These are phyloP conservation scores for Cryptoprocta ferox DNA, from an alignment of 2,797 vertebrate genomes.

Conservation along the genomic window DNA sequence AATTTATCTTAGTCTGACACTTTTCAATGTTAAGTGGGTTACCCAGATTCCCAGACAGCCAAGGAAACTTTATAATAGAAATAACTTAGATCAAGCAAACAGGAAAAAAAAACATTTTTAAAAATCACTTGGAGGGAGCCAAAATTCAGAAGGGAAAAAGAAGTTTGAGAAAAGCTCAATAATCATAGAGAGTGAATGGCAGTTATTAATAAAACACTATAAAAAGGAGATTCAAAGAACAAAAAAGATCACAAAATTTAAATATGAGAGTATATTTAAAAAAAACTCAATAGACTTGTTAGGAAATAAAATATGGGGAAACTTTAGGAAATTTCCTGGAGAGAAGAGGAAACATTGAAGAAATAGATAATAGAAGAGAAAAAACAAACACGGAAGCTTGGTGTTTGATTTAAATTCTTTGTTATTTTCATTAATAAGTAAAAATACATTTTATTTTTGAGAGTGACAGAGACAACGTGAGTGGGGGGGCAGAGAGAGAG, in stretches of 20 bases:
- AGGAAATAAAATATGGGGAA: neutral
- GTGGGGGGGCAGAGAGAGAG: too few species aligned
- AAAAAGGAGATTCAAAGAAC: neutral
- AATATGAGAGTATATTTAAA: neutral
- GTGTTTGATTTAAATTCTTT: neutral
- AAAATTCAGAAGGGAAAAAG: neutral
- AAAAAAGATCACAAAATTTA: neutral
- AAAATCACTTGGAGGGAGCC: neutral
- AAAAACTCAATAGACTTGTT: neutral
- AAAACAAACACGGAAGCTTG: neutral
- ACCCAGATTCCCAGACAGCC: neutral
- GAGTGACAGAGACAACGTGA: too few species aligned
- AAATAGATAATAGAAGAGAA: neutral
- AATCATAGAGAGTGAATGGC: neutral
- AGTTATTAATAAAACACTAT: neutral
- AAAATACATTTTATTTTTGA: neutral
- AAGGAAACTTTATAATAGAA: neutral
- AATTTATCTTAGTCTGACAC: neutral
- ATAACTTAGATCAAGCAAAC: neutral
- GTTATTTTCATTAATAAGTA: slow-evolving; percentile 9
- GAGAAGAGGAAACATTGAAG: neutral
- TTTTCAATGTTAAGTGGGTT: neutral
- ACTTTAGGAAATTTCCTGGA: slow-evolving; percentile 9
- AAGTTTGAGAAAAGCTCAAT: neutral
- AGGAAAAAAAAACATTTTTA: neutral